These are phyloP conservation scores for Pachymerium ferrugineum DNA, from an alignment of 2,888 invertebrate genomes.

Conservation along the genomic window DNA sequence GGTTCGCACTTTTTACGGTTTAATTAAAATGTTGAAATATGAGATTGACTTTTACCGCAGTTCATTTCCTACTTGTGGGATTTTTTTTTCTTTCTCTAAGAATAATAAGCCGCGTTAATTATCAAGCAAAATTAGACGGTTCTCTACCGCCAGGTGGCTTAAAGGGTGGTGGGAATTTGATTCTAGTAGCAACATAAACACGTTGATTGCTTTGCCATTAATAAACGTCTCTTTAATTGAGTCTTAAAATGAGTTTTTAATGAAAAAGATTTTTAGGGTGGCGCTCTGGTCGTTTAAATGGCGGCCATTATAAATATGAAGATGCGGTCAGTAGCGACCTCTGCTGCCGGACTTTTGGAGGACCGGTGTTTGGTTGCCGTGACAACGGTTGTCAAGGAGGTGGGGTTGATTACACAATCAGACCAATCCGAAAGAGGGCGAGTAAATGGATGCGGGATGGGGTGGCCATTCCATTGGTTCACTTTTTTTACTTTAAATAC, in stretches of 20 bases:
- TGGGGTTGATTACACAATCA: conserved; percentile 33
- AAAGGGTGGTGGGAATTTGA: conserved; percentile 5
- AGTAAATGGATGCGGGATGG: conserved; percentile 31
- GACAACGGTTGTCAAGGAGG: conserved; percentile 33
- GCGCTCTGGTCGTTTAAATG: not conserved
- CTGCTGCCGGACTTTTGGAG: conserved; percentile 26
- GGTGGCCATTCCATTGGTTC: conserved; percentile 28
- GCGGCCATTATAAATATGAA: conserved; percentile 1
- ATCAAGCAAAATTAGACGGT: conserved; percentile 1
- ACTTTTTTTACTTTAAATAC: conserved; percentile 31
- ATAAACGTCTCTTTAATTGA: not conserved
- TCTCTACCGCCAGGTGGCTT: conserved; percentile 5
- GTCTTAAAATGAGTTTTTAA: not conserved
- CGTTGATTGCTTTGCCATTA: not conserved
- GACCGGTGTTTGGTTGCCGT: conserved; percentile 32
- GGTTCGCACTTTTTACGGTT: conserved; percentile 21
- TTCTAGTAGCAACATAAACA: conserved; percentile 9
- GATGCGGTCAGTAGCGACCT: conserved; percentile 25
- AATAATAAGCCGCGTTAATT: conserved; percentile 21
- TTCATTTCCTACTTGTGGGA: conserved; percentile 7
- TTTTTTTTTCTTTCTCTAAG: not conserved
- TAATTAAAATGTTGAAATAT: conserved; percentile 21
- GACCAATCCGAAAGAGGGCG: conserved; percentile 29
- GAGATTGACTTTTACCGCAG: not conserved
- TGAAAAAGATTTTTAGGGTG: not conserved